Evolutionary conservation across 2,888 invertebrate genomes (phyloP).

Genomic region (Pyrochroa serraticornis): DNA sequence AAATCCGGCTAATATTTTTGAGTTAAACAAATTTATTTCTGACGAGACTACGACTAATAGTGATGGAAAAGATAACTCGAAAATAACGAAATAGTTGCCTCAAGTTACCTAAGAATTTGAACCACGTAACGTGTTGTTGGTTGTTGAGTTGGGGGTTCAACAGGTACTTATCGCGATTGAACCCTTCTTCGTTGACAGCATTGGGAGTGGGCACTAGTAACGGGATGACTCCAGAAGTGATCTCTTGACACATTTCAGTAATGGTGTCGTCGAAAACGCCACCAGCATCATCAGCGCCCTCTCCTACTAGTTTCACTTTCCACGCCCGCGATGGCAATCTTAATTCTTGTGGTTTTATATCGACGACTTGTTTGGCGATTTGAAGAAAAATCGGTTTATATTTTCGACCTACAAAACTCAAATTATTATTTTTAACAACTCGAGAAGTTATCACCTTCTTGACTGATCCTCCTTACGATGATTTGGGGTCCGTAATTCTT

Average conservation of each 20-base stretch:
- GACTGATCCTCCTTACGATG: conserved; percentile 65
- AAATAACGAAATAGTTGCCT: neutral
- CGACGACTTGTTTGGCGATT: conserved; percentile 68
- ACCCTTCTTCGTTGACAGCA: conserved; percentile 66
- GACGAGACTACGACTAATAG: too few species aligned
- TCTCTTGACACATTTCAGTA: conserved; percentile 71
- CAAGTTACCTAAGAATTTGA: conserved; percentile 65
- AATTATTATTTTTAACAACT: neutral
- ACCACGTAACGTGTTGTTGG: conserved; percentile 63
- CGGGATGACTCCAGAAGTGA: conserved; percentile 64
- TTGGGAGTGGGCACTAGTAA: conserved; percentile 68
- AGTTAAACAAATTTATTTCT: too few species aligned
- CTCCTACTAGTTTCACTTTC: conserved; percentile 70
- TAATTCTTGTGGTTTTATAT: conserved; percentile 63
- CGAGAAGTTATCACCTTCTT: conserved; percentile 54
- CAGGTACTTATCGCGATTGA: conserved; percentile 66
- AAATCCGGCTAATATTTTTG: too few species aligned
- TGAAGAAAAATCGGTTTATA: conserved; percentile 67
- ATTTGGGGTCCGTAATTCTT: conserved; percentile 71
- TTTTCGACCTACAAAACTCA: conserved; percentile 52
- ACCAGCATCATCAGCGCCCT: conserved; percentile 73
- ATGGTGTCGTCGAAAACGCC: conserved; percentile 74
- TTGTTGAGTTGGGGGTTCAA: conserved; percentile 65
- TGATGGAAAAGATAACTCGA: too few species aligned
- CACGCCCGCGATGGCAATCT: conserved; percentile 68